Percentiles rank a stretch among this genome's conserved stretches.
These are phyloP conservation scores for Anableps anableps DNA, from an alignment of 2,797 vertebrate genomes.

Conservation along the genomic window DNA sequence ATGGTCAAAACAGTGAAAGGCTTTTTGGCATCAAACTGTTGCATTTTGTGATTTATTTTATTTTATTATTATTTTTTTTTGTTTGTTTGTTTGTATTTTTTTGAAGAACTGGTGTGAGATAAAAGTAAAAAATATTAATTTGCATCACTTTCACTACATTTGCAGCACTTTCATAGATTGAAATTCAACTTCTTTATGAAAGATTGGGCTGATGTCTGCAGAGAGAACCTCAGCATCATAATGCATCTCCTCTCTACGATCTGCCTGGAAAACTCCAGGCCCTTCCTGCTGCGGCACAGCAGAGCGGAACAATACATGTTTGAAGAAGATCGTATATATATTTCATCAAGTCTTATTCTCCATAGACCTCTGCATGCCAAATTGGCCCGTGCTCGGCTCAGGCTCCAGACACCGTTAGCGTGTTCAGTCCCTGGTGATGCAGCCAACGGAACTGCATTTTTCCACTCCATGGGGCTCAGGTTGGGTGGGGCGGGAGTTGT, in stretches of 20 bases:
- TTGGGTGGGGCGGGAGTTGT: slow-evolving; percentile 78
- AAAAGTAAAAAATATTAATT: not conserved
- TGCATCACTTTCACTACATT: not conserved
- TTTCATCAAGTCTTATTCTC: slow-evolving; percentile 84
- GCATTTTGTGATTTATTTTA: no score
- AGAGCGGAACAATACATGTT: slow-evolving; percentile 82
- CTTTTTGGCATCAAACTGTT: not conserved
- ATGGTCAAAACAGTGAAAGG: not conserved
- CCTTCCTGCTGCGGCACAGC: slow-evolving; percentile 78
- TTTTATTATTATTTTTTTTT: no score
- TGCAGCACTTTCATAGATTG: not conserved
- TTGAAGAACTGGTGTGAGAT: not conserved
- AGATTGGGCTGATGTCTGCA: not conserved
- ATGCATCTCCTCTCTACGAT: slow-evolving; percentile 32
- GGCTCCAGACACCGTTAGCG: slow-evolving; percentile 76
- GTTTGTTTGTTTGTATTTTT: not conserved
- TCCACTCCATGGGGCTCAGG: slow-evolving; percentile 82
- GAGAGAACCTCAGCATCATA: slow-evolving; percentile 37
- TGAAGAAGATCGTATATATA: slow-evolving; percentile 86
- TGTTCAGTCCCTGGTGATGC: slow-evolving; percentile 82
- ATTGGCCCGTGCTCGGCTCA: slow-evolving; percentile 74
- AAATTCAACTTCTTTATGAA: not conserved
- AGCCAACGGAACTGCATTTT: slow-evolving; percentile 82
- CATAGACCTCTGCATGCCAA: slow-evolving; percentile 81
- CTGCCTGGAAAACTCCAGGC: slow-evolving; percentile 65